phyloP scores from a whole-genome alignment of 2,113 vertebrate species.

The Gavialis gangeticus region DNA sequence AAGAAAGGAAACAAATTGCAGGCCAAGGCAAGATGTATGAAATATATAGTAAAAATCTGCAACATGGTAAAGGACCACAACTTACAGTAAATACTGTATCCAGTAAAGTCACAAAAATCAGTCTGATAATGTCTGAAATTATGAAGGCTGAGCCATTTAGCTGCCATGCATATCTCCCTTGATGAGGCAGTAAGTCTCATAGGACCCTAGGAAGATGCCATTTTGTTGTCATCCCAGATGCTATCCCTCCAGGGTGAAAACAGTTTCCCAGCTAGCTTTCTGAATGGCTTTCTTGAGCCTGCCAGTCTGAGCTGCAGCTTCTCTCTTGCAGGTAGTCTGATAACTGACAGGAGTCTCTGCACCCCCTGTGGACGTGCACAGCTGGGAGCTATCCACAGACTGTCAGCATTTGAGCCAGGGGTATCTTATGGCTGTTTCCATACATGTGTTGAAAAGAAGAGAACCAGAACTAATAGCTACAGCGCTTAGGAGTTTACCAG shows the following conservation, averaged over 20 bases:
- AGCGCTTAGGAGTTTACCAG: not conserved
- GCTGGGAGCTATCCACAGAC: not conserved
- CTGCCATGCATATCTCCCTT: not conserved
- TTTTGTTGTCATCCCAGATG: not conserved
- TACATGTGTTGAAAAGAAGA: not conserved
- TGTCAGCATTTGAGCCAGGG: not conserved
- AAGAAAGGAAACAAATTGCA: not conserved
- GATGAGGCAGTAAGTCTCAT: not conserved
- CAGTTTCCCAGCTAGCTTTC: not conserved
- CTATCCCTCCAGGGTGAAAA: not conserved
- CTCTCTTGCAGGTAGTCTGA: too few species aligned
- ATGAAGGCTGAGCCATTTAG: not conserved
- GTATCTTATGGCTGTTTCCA: fast-evolving
- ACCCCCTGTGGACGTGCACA: not conserved
- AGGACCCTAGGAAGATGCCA: not conserved
- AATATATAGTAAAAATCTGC: not conserved
- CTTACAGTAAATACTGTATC: not conserved
- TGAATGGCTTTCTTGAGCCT: too few species aligned
- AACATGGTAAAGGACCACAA: not conserved
- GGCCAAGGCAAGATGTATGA: not conserved
- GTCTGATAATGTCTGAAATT: not conserved
- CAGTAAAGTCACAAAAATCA: not conserved
- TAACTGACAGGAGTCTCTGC: not conserved
- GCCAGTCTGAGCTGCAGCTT: too few species aligned
- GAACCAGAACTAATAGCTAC: not conserved